Evolutionary conservation across 2,113 vertebrate genomes (phyloP), one percentile per base, ranked within the genome.

Genomic region (Athene noctua): DNA sequence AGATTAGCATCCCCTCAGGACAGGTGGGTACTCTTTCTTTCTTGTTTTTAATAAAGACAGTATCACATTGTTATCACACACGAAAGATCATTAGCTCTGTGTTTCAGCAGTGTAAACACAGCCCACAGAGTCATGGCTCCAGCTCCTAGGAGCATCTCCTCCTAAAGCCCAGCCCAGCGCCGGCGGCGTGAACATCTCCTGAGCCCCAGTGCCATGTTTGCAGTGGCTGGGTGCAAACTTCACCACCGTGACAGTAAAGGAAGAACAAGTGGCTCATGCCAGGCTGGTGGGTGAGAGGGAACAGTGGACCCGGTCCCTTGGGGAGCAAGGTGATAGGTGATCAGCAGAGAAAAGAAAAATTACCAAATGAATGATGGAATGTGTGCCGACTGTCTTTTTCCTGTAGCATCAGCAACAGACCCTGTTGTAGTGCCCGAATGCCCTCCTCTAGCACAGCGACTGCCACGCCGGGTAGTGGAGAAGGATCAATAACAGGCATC

Each of bases 391-490:
- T 14, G 23, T 8, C 27, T 54, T 36, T 55, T 49, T 58, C 3
- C 14, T 52, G 29, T 5, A 72, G 57, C 11, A 25, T 38, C 7
- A 70, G 59, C 47, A 16, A 3, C 3, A 62, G 30, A 6, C 3
- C 23, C 46, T 23, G 1, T 0, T 11, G 4, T 5, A 52, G 62
- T 9, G 29, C 18, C 30, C 6, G 25, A 49, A 19, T 2, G 10
- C 21, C 16, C n/a, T 16, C 5, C 7, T 26, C 52, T 5, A 62
- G 42, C 20, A 5, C 22, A 70, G 78, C 0, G 2, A 38, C 36
- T 12, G 6, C 58, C 55, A 11, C 2, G 19, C 30, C 5, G 0
- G 2, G 0, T 2, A 18, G 38, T 3, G 42, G 29, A 42, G n/a
- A 38, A 36, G 55, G 59, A 10, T 14, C 81, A 55, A 62, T 2